Evolutionary conservation across 1,140 invertebrate species (phyloP).

Genomic region (Bombyx mandarina): DNA sequence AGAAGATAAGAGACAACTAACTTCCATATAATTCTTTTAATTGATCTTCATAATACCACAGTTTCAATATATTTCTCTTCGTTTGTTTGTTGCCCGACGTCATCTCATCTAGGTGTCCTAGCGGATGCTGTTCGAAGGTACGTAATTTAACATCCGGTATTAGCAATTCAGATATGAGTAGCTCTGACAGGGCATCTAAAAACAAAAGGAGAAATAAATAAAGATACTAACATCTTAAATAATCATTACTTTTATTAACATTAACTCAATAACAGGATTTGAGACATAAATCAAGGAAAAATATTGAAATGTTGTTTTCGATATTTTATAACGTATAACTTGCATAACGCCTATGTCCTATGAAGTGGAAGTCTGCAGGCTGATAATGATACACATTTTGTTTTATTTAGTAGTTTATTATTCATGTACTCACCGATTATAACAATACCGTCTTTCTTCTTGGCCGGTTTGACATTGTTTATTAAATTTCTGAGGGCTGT

Average conservation of each 20-base stretch:
- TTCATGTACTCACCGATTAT: constrained; percentile 43
- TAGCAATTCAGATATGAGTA: constrained; percentile 84
- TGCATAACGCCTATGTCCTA: too few relatives aligned
- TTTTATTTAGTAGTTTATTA: constrained; percentile 1
- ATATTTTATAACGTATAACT: too few relatives aligned
- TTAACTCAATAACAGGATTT: too few relatives aligned
- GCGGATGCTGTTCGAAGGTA: constrained; percentile 79
- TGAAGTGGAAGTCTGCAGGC: too few relatives aligned
- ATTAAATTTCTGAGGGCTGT: constrained; percentile 79
- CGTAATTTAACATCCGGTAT: constrained; percentile 80
- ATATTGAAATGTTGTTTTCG: too few relatives aligned
- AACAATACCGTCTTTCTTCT: constrained; percentile 80
- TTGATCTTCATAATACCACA: constrained; percentile 88
- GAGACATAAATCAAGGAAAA: too few relatives aligned
- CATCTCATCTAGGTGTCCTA: constrained; percentile 68
- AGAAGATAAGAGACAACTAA: constrained; percentile 20
- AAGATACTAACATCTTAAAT: constrained; percentile 62
- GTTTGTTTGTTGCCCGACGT: constrained; percentile 68
- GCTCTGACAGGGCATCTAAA: constrained; percentile 79
- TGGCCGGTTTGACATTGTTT: constrained; percentile 85
- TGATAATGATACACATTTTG: too few relatives aligned
- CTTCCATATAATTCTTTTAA: constrained; percentile 83
- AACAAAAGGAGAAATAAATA: constrained; percentile 13
- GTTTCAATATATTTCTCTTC: constrained; percentile 71
- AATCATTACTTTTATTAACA: constrained; percentile 20